Percentiles rank a stretch among this genome's conserved stretches.
Conservation (phyloP, 2,113 vertebrate genomes). For the Scartelaos histophorus region DNA sequence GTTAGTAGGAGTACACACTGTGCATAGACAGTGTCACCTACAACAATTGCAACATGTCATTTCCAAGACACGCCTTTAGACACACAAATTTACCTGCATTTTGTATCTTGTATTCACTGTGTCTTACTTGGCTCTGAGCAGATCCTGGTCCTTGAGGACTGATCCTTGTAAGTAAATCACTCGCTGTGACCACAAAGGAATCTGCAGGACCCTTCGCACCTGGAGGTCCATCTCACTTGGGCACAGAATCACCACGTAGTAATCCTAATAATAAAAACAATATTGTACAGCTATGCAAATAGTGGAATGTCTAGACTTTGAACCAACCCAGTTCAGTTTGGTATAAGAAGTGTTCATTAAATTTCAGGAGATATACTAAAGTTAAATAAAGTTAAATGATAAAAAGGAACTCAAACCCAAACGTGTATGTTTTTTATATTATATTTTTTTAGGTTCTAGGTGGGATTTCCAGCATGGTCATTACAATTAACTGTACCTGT, state of each 20-base stretch:
- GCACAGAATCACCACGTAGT: constrained; percentile 96
- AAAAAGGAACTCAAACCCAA: background rate
- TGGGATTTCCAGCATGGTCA: background rate
- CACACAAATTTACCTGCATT: background rate
- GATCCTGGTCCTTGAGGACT: constrained; percentile 95
- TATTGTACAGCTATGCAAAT: background rate
- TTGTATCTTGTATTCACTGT: background rate
- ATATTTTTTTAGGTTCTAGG: background rate
- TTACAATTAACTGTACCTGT: constrained; percentile 73
- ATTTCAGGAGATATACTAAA: background rate
- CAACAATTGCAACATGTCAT: constrained; percentile 4
- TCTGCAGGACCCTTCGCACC: constrained; percentile 93
- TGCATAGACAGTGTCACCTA: background rate
- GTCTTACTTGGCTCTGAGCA: constrained; percentile 94
- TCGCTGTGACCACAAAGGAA: constrained; percentile 94
- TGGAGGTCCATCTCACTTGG: constrained; percentile 94
- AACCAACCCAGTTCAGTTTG: too few relatives aligned
- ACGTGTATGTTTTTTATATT: background rate
- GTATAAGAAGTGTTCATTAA: background rate
- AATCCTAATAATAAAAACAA: constrained; percentile 80
- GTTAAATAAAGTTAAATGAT: background rate
- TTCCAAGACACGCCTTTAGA: background rate
- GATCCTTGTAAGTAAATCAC: constrained; percentile 98
- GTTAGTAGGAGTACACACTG: too few relatives aligned
- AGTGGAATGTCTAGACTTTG: background rate